Evolutionary conservation across 1,140 invertebrate species (phyloP), one percentile per base, ranked within the genome.

Genomic region (Trichogramma pretiosum): DNA sequence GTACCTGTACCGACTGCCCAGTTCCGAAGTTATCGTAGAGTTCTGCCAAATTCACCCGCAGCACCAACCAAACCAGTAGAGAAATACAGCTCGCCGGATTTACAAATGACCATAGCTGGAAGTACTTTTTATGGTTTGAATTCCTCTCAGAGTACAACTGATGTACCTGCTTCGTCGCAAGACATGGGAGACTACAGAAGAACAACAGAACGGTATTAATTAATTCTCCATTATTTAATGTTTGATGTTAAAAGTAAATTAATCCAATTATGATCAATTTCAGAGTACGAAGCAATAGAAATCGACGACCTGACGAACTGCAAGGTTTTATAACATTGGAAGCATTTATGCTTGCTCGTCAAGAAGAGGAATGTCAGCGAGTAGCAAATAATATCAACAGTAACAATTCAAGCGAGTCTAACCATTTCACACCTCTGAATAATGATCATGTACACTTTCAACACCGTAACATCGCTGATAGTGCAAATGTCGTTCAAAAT

Each of bases 1-100:
- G 72, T 82, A 23, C 83, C 83, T 5, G 81, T 86, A 18, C 83
- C 83, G 17, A 87, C 83, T 1, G 80, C 82, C n/a, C 83, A 85
- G 57, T 87, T 84, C 62, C 72, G 83, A 43, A 85, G 81, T 53
- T 86, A 85, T 50, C 67, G 83, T 54, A 77, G 82, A 61, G 79
- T 83, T 28, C 63, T 74, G 48, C 69, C 69, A 11, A 56, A 57
- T 8, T 61, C 61, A 10, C 63, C 57, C n/a, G n/a, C n/a, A n/a
- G n/a, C n/a, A n/a, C n/a, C n/a, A n/a, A 2, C 48, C 63, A 11
- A 64, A 55, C 19, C 62, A 60, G 62, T 64, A 40, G 45, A 53
- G 28, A 48, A 45, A 36, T 22, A 36, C 14, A 38, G 24, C 52
- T 61, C 61, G 4, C 57, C 61, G 7, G 65, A 68, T 50, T 52